Percentiles rank a stretch among this genome's conserved stretches.
Conservation (phyloP, 1,140 invertebrate genomes). For the Sinonovacula constricta region DNA sequence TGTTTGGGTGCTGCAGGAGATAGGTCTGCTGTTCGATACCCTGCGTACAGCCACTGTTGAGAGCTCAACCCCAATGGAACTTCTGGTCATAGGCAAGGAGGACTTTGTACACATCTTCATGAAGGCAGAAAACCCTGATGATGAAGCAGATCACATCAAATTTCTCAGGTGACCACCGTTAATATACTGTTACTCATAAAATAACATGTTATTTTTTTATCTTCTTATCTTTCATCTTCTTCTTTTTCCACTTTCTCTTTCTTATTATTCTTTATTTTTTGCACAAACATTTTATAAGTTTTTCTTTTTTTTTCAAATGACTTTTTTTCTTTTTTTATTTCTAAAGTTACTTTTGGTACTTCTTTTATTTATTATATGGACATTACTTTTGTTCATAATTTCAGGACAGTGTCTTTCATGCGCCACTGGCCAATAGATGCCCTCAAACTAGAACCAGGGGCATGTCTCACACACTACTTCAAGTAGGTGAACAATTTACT, state of each 20-base stretch:
- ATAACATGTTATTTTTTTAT: too few species aligned
- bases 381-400: too few species aligned
- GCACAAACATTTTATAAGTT: too few species aligned
- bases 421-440: constrained; percentile 63
- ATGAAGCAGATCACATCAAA: constrained; percentile 68
- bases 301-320: too few species aligned
- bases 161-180: constrained; percentile 72
- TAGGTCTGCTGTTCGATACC: constrained; percentile 72
- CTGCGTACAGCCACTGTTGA: constrained; percentile 74
- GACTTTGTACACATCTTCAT: constrained; percentile 76
- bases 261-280: too few species aligned
- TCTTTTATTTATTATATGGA: too few species aligned
- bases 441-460: constrained; percentile 65
- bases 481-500: constrained; percentile 64
- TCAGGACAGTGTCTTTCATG: constrained; percentile 65
- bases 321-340: too few species aligned
- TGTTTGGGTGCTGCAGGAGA: constrained; percentile 67
- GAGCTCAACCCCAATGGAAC: constrained; percentile 68
- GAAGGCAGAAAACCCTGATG: constrained; percentile 62
- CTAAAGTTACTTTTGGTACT: too few species aligned
- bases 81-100: constrained; percentile 72
- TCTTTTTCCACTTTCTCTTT: too few species aligned
- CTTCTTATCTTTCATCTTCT: too few species aligned
- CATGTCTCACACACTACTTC: constrained; percentile 70
- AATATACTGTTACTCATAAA: too few species aligned